Base-by-base conservation (phyloP, 1,140 invertebrate genomes). In the Cylas formicarius region DNA sequence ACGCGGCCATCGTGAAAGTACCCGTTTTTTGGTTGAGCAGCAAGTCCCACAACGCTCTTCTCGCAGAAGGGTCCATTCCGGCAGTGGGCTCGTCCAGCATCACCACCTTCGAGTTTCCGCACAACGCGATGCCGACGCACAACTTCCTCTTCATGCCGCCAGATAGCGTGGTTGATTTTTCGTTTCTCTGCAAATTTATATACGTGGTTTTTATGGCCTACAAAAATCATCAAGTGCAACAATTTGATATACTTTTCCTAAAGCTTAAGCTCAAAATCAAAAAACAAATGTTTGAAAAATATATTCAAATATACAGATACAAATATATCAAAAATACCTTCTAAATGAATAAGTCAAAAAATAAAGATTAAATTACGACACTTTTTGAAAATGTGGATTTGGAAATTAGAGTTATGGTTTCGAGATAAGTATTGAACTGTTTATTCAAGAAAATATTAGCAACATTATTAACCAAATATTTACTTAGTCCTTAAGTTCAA, bases 81-180 rank as follows among this genome's bases (percentile, higher is more conserved):
- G 89, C 88, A 1, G 91, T 93, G 23, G 93, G 93, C 67, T 97
- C 91, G 67, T 96, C 91, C 58, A 93, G 73, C 50, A 95, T 80
- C n/a, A 94, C 76, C 31, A 79, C 72, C 48, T 69, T 69, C 2
- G 78, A 76, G 13, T 71, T 68, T 0, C 79, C 86, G 42, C 83
- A 81, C 13, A 90, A 67, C 2, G 87, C 86, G 42, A 87, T 82
- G 4, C 80, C 86, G 19, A 90, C 75, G 38, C 80, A 86, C 1
- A 90, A 63, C 51, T 88, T 83, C 9, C 89, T 66, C 65, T 87
- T 84, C 86, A 89, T 89, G 11, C 89, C 89, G 14, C 87, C 89
- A 2, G 86, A 89, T 17, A 91, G 66, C 11, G 74, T 75, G 2
- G 57, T 50, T 0, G 84, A 71, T 41, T 68, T 61, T 3, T 68